phyloP scores from a whole-genome alignment of 2,888 invertebrate species.

The Erannis defoliaria region DNA sequence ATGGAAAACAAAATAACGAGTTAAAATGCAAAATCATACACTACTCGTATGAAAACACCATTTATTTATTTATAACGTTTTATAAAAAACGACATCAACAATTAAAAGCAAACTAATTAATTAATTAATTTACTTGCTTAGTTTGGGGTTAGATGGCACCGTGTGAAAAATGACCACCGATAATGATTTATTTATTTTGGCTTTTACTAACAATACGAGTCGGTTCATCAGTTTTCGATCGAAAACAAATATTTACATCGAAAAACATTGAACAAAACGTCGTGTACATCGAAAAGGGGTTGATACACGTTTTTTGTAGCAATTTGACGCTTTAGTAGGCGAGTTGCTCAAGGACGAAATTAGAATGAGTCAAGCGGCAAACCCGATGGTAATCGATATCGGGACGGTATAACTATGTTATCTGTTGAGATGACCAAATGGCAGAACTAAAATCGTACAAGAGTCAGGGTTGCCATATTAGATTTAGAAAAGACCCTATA shows the following conservation, averaged over 20 bases:
- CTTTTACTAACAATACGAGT: neutral
- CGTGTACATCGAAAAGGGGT: constrained; percentile 23
- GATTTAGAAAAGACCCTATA: neutral
- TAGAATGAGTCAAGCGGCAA: constrained; percentile 58
- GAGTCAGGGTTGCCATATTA: neutral
- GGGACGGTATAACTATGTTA: constrained; percentile 9
- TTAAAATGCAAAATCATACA: neutral
- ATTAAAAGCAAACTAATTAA: too few species aligned
- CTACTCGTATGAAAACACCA: neutral
- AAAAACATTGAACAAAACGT: constrained; percentile 18
- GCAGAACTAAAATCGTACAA: neutral
- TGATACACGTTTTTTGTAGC: constrained; percentile 40
- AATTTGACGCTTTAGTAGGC: constrained; percentile 65
- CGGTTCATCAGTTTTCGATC: constrained; percentile 13
- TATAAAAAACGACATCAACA: too few species aligned
- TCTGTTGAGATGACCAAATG: neutral
- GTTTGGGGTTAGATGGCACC: too few species aligned
- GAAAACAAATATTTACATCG: constrained; percentile 1
- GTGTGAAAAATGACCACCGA: neutral
- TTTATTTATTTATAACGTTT: neutral
- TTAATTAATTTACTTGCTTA: too few species aligned
- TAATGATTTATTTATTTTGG: neutral
- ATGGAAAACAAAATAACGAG: neutral
- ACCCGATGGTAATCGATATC: constrained; percentile 57
- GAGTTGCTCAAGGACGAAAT: constrained; percentile 63